phyloP scores from a whole-genome alignment of 2,888 invertebrate genomes.

The Philopedon plagiatum region DNA sequence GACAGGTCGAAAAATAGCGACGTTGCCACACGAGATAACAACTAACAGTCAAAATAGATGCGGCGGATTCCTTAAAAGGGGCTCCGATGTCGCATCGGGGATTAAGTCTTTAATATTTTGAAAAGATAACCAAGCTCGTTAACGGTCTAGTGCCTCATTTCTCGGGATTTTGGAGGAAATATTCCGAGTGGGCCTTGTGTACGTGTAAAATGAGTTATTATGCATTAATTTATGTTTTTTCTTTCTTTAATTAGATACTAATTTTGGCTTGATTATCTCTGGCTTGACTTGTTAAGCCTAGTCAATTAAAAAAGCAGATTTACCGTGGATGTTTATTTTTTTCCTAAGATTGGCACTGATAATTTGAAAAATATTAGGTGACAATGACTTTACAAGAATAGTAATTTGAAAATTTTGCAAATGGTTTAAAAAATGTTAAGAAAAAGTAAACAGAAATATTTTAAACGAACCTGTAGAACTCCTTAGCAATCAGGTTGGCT shows the following conservation, averaged over 20 bases:
- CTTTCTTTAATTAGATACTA: not conserved
- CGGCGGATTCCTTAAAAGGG: constrained; percentile 3
- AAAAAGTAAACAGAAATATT: too few species aligned
- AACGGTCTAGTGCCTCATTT: constrained; percentile 46
- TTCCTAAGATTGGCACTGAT: too few species aligned
- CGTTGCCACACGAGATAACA: constrained; percentile 42
- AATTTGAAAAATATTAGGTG: too few species aligned
- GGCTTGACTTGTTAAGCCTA: not conserved
- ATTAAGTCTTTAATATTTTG: constrained; percentile 63
- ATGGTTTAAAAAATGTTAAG: too few species aligned
- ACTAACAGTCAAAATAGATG: constrained; percentile 14
- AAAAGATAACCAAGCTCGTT: constrained; percentile 48
- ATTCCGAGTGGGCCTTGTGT: constrained; percentile 1
- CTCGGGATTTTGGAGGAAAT: constrained; percentile 14
- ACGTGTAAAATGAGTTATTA: constrained; percentile 17
- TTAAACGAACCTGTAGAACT: too few species aligned
- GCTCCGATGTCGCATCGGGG: constrained; percentile 64
- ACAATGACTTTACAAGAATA: too few species aligned
- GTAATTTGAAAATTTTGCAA: too few species aligned
- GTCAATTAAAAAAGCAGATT: not conserved
- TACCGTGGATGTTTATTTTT: too few species aligned
- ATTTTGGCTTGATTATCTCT: not conserved
- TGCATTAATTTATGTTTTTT: constrained; percentile 8
- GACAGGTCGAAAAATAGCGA: constrained; percentile 42
- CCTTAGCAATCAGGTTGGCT: too few species aligned